Percentiles rank a stretch among this genome's conserved stretches.
phyloP scores from a whole-genome alignment of 2,113 vertebrate species.

The Calyptomena viridis region DNA sequence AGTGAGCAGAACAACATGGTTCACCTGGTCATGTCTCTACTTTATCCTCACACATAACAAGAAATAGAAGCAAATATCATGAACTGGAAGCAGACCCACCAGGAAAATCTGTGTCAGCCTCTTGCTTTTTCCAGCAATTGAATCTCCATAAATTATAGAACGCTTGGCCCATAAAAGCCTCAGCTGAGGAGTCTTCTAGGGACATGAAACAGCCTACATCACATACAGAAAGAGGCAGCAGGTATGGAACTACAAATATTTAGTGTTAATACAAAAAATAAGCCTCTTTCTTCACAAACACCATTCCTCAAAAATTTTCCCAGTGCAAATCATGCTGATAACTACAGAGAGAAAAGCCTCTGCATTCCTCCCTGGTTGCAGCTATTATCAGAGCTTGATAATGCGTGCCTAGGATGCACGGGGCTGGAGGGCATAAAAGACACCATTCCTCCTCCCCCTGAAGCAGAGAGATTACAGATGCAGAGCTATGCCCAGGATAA shows the following conservation, averaged over 20 bases:
- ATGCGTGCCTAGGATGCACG: background rate
- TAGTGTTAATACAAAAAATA: background rate
- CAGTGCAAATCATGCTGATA: background rate
- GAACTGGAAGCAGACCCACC: background rate
- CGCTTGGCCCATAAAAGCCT: constrained; percentile 8
- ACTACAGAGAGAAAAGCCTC: constrained; percentile 12
- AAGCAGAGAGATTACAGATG: background rate
- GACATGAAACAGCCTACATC: background rate
- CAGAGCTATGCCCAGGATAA: background rate
- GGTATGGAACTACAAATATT: background rate
- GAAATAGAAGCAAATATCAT: background rate
- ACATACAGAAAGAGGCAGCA: background rate
- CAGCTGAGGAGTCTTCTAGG: constrained; percentile 1
- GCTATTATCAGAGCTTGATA: constrained; percentile 1
- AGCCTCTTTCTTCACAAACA: background rate
- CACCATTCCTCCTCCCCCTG: background rate
- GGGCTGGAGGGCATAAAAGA: background rate
- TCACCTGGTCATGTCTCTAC: background rate
- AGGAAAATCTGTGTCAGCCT: background rate
- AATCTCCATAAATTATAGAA: constrained; percentile 2
- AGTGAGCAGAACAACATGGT: background rate
- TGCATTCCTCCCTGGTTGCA: background rate
- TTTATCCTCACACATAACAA: background rate
- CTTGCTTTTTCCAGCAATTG: constrained; percentile 6
- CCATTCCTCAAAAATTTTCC: background rate